phyloP scores from a whole-genome alignment of 2,888 invertebrate genomes.

The Xylocampa areola region DNA sequence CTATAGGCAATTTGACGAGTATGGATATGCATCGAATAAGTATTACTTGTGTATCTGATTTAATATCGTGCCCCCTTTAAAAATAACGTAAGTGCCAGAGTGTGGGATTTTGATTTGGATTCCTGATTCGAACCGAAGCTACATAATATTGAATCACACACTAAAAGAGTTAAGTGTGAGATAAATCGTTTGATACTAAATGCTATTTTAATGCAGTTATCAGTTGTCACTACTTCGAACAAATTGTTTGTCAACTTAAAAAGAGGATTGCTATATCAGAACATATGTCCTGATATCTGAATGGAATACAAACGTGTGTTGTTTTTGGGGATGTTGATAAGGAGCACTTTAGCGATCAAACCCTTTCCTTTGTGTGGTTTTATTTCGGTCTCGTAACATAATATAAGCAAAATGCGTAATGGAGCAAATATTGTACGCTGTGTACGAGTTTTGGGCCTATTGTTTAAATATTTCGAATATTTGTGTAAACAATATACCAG shows the following conservation, averaged over 20 bases:
- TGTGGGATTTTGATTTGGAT: slow-evolving; percentile 51
- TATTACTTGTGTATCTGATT: slow-evolving; percentile 59
- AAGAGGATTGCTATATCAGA: slow-evolving; percentile 40
- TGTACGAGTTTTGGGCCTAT: slow-evolving; percentile 41
- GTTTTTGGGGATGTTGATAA: slow-evolving; percentile 53
- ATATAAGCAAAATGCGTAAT: slow-evolving; percentile 45
- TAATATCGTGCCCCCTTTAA: slow-evolving; percentile 39
- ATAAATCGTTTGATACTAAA: slow-evolving; percentile 46
- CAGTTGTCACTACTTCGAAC: slow-evolving; percentile 44
- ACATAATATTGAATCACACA: slow-evolving; percentile 40
- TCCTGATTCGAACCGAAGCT: slow-evolving; percentile 44
- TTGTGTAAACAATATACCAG: slow-evolving; percentile 44
- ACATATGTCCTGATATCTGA: slow-evolving; percentile 45
- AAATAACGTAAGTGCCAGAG: slow-evolving; percentile 34
- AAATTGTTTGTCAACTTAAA: slow-evolving; percentile 53
- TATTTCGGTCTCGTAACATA: slow-evolving; percentile 42
- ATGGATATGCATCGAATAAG: slow-evolving; percentile 57
- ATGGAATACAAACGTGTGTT: slow-evolving; percentile 45
- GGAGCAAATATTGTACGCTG: slow-evolving; percentile 50
- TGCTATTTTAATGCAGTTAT: slow-evolving; percentile 52
- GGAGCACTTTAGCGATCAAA: slow-evolving; percentile 55
- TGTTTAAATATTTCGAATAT: slow-evolving; percentile 49
- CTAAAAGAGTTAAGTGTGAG: slow-evolving; percentile 41
- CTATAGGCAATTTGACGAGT: slow-evolving; percentile 63
- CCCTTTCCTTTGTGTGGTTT: slow-evolving; percentile 47